phyloP scores from a whole-genome alignment of 1,140 invertebrate genomes.

The Drosophila simulans region DNA sequence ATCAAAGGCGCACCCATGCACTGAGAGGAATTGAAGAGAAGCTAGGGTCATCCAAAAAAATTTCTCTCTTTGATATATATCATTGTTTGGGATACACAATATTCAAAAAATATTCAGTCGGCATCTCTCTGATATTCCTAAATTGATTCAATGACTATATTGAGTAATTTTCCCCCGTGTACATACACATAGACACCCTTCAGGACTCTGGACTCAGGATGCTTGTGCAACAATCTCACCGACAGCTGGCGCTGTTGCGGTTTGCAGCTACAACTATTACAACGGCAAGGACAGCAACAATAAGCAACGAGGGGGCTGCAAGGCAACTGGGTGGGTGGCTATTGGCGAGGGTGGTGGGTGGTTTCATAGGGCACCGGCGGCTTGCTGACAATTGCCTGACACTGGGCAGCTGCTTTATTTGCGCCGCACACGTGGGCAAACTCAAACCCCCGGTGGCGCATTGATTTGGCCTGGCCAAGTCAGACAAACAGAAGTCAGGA shows the following conservation, averaged over 20 bases:
- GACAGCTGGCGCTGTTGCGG: slow-evolving; percentile 80
- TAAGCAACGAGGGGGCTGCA: slow-evolving; percentile 20
- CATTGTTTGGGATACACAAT: neutral
- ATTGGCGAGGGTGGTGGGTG: neutral
- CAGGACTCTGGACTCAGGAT: slow-evolving; percentile 30
- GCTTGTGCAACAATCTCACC: slow-evolving; percentile 73
- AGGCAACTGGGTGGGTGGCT: slow-evolving; percentile 13
- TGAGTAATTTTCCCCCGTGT: neutral
- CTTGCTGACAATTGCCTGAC: slow-evolving; percentile 76
- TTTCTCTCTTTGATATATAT: too few species aligned
- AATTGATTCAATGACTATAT: too few species aligned
- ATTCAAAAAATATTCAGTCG: too few species aligned
- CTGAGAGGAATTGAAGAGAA: neutral
- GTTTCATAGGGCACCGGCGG: neutral
- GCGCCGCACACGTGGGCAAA: slow-evolving; percentile 58
- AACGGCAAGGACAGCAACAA: slow-evolving; percentile 31
- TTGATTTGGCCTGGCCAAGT: slow-evolving; percentile 53
- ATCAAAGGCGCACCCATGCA: slow-evolving; percentile 5
- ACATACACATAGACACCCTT: slow-evolving; percentile 10
- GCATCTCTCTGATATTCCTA: too few species aligned
- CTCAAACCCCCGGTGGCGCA: neutral
- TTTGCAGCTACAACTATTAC: slow-evolving; percentile 75
- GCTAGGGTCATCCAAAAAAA: too few species aligned
- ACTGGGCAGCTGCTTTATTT: slow-evolving; percentile 77
- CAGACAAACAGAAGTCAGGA: slow-evolving; percentile 45